phyloP scores from a whole-genome alignment of 2,113 vertebrate genomes.

The Seriola aureovittata region DNA sequence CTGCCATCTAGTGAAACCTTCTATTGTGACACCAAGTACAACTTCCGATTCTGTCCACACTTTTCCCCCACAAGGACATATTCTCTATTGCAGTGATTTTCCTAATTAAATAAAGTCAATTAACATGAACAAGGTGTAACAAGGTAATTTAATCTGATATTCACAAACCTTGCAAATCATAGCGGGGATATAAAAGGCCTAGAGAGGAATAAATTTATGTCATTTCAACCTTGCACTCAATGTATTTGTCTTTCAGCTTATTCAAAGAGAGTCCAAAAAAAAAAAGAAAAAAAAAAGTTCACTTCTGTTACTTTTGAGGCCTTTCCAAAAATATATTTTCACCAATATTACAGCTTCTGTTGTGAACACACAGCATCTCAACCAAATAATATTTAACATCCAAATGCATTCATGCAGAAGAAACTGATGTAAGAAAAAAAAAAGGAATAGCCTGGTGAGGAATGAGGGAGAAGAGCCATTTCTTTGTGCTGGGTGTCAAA shows the following conservation, averaged over 20 bases:
- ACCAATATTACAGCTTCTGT: constrained; percentile 15
- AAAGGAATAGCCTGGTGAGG: neutral
- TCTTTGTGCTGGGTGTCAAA: constrained; percentile 29
- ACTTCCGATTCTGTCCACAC: neutral
- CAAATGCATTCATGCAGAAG: constrained; percentile 15
- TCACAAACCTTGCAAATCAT: constrained; percentile 47
- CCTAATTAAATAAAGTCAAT: neutral
- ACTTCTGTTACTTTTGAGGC: neutral
- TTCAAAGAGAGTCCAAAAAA: constrained; percentile 21
- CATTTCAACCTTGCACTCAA: constrained; percentile 5
- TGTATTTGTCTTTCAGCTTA: constrained; percentile 32
- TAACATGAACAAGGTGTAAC: constrained; percentile 16
- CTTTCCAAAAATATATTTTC: constrained; percentile 63
- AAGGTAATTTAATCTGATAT: constrained; percentile 58
- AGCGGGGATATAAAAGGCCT: constrained; percentile 19
- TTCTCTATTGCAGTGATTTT: neutral
- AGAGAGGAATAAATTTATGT: neutral
- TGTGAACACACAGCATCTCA: constrained; percentile 7
- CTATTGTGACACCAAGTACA: neutral
- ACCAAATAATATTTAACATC: constrained; percentile 3
- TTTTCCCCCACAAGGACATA: no score
- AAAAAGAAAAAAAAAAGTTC: neutral
- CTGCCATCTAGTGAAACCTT: constrained; percentile 66
- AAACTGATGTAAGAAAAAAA: constrained; percentile 17
- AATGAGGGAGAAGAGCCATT: neutral